Base-by-base conservation (phyloP, 1,140 invertebrate species). In the Solen grandis region DNA sequence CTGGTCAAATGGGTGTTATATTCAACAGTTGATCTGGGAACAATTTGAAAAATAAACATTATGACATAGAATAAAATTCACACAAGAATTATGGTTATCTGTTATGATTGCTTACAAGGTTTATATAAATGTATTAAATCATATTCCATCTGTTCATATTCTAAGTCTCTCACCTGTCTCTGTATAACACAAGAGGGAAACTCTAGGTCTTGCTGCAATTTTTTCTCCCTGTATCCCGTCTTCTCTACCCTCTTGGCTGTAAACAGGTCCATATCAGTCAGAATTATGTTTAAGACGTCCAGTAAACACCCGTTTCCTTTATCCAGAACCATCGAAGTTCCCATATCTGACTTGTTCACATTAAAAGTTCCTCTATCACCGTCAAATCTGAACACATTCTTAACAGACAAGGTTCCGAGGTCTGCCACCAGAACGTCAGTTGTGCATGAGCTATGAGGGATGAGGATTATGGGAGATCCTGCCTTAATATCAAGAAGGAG, bases 241-340 rank as follows among this genome's bases (percentile, higher is more conserved):
- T 89, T 91, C 46, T 86, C 69, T 3, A 91, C 85, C 31, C 91
- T 81, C 54, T 86, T 81, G 46, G 95, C 96, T 4, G 96, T 94
- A 81, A 95, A 96, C 1, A 97, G 91, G 90, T 97, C 96, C 93
- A 97, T 97, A 84, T 97, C 96, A 5, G 95, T 94, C 41, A 98
- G 89, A 76, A 96, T 94, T 0, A 97, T 93, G 60, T 93, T 92
- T 94, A 97, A 96, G 0, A 97, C 94, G 89, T 97, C 96, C 5
- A 97, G 86, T 14, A 97, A 87, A 87, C 94, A 93, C 22, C 65
- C 73, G n/a, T 85, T 81, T 5, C 81, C 81, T 2, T 82, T 72
- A 22, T 85, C 80, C 55, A 86, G 76, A n/a, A 84, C 83, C 91
- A 92, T 92, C 4, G 87, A 86, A n/a, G n/a, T n/a, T n/a, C n/a